phyloP scores from a whole-genome alignment of 2,113 vertebrate species.

The Marcusenius ussheri region DNA sequence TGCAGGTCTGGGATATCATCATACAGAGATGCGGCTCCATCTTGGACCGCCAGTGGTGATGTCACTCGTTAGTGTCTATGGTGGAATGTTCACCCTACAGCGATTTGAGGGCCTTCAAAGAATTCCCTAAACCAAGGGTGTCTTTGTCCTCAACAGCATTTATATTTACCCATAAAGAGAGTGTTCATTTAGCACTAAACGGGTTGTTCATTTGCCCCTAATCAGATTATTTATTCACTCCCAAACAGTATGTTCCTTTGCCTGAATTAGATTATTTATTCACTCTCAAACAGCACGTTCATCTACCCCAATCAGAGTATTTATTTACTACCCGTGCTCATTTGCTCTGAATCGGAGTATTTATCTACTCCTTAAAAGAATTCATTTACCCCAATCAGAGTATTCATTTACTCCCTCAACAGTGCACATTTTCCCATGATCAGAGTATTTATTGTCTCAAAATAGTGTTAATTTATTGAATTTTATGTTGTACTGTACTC shows the following conservation, averaged over 20 bases:
- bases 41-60: not conserved
- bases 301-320: not conserved
- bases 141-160: not conserved
- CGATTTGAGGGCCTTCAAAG: not conserved
- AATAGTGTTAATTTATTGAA: not conserved
- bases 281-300: not conserved
- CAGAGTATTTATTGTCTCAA: not conserved
- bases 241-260: not conserved
- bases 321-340: not conserved
- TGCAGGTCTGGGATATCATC: not conserved
- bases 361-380: not conserved
- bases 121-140: not conserved
- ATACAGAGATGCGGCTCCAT: not conserved
- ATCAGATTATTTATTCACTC: not conserved
- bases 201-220: not conserved
- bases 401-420: not conserved
- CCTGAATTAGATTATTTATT: not conserved
- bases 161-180: not conserved
- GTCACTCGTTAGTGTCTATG: not conserved
- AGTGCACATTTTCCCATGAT: not conserved
- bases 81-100: not conserved
- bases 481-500: not conserved
- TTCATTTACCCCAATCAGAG: not conserved
- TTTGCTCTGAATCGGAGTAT: not conserved
- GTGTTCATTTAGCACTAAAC: not conserved